Base-by-base conservation (phyloP, 2,113 vertebrate species). In the Vombatus ursinus region DNA sequence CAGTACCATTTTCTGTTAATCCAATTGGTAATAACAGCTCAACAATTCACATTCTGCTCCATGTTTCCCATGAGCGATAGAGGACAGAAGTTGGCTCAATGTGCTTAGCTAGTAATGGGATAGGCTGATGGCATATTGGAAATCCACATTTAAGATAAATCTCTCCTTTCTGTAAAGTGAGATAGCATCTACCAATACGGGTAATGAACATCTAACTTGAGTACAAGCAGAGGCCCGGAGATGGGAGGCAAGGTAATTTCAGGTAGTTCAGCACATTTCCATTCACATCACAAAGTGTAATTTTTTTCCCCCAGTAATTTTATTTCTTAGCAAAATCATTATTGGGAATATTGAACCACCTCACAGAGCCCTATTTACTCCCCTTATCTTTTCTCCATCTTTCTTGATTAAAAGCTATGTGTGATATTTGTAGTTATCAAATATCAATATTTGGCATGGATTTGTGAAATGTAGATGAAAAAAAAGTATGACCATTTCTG, bases 391-490 rank as follows among this genome's bases (percentile, higher is more conserved):
- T 97, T 97, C 94, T 96, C 97, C 90, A 0, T 95, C 48, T 94
- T 96, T 97, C 98, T 97, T 98, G 97, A 98, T 98, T 98, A 98
- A 98, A 98, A 98, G 92, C 92, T 94, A 94, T 89, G 52, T 91
- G 95, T 96, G 95, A 95, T 98, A 97, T 98, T 98, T 98, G 93
- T 98, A 97, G 92, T 97, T 97, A 98, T 96, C 97, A 98, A 98
- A 97, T 97, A 97, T 97, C 98, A 96, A 98, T 98, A 98, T 97
- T 98, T 97, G 98, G 97, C 31, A 90, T 94, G 77, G 96, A 96
- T 96, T 95, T 98, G 92, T 49, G 90, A 92, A 95, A 98, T n/a
- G 61, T 95, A 97, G 96, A 96, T n/a, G 26, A 25, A 84, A 52
- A 50, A 89, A 95, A 95, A 93, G 49, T 25, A 97, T 95, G 96